Evolutionary conservation across 2,797 vertebrate genomes (phyloP).

Genomic region (Coreius guichenoti): DNA sequence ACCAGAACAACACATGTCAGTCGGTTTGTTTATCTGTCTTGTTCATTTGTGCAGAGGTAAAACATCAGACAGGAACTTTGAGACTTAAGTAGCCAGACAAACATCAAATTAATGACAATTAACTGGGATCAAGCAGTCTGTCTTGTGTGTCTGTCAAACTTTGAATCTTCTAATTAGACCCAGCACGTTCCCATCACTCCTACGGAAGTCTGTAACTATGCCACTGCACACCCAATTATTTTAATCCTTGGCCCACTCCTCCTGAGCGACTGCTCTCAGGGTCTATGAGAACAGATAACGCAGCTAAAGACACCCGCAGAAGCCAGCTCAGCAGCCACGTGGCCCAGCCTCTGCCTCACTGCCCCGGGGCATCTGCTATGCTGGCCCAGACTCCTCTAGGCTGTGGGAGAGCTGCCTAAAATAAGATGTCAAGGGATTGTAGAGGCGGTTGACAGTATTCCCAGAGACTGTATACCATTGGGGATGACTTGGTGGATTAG

Average conservation of each 20-base stretch:
- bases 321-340: slow-evolving; percentile 63
- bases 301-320: slow-evolving; percentile 59
- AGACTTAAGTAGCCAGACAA: slow-evolving; percentile 62
- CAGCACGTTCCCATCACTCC: slow-evolving; percentile 82
- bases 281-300: slow-evolving; percentile 50
- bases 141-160: slow-evolving; percentile 65
- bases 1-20: neutral
- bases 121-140: slow-evolving; percentile 68
- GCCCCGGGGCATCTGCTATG: slow-evolving; percentile 67
- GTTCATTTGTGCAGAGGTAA: neutral
- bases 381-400: slow-evolving; percentile 57
- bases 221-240: slow-evolving; percentile 78
- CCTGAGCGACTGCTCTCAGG: slow-evolving; percentile 37
- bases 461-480: slow-evolving; percentile 64
- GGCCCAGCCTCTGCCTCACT: slow-evolving; percentile 62
- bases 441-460: slow-evolving; percentile 74
- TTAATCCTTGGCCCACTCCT: slow-evolving; percentile 86
- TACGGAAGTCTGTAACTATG: slow-evolving; percentile 80
- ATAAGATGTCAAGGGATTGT: slow-evolving; percentile 80
- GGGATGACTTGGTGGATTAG: slow-evolving; percentile 65
- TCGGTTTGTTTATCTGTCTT: slow-evolving; percentile 40
- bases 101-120: slow-evolving; percentile 74
- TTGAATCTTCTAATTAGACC: slow-evolving; percentile 85
- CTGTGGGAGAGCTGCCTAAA: slow-evolving; percentile 70
- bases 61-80: slow-evolving; percentile 15